phyloP scores from a whole-genome alignment of 2,888 invertebrate genomes.

The Erebia aethiops region DNA sequence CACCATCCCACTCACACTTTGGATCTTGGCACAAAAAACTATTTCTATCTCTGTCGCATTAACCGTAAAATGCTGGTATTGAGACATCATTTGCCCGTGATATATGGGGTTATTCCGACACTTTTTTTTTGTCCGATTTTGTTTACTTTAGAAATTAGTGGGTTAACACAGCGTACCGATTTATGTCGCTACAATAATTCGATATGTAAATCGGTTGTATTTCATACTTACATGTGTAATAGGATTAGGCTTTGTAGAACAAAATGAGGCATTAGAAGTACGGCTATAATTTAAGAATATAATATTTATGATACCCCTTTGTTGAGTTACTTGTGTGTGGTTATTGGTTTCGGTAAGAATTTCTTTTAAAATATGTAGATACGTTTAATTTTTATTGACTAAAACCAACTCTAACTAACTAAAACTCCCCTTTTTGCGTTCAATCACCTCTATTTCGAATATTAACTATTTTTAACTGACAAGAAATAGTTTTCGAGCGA shows the following conservation, averaged over 20 bases:
- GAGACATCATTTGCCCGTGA: slow-evolving; percentile 74
- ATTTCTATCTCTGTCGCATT: slow-evolving; percentile 51
- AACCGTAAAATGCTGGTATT: slow-evolving; percentile 66
- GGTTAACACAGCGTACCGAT: slow-evolving; percentile 64
- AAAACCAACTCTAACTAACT: too few relatives aligned
- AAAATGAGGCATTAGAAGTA: slow-evolving; percentile 31
- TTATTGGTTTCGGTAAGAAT: background rate
- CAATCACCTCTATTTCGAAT: too few relatives aligned
- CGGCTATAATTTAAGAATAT: slow-evolving; percentile 32
- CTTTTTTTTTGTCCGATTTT: slow-evolving; percentile 71
- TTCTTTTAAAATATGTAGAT: background rate
- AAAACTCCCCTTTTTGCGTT: too few relatives aligned
- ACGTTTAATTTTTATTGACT: background rate
- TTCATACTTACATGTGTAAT: slow-evolving; percentile 45
- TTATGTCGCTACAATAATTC: slow-evolving; percentile 70
- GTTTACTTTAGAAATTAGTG: slow-evolving; percentile 81
- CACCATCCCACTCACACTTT: slow-evolving; percentile 58
- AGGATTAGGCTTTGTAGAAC: slow-evolving; percentile 43
- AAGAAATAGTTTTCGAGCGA: too few relatives aligned
- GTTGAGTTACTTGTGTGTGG: slow-evolving; percentile 7
- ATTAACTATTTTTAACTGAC: too few relatives aligned
- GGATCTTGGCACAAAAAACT: slow-evolving; percentile 31
- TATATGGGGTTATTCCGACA: slow-evolving; percentile 64
- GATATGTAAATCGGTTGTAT: slow-evolving; percentile 59
- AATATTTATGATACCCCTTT: slow-evolving; percentile 20